A percentile compares a stretch with the other conserved stretches of the same genome.
phyloP scores from a whole-genome alignment of 2,888 invertebrate species.

The Leuctra nigra region DNA sequence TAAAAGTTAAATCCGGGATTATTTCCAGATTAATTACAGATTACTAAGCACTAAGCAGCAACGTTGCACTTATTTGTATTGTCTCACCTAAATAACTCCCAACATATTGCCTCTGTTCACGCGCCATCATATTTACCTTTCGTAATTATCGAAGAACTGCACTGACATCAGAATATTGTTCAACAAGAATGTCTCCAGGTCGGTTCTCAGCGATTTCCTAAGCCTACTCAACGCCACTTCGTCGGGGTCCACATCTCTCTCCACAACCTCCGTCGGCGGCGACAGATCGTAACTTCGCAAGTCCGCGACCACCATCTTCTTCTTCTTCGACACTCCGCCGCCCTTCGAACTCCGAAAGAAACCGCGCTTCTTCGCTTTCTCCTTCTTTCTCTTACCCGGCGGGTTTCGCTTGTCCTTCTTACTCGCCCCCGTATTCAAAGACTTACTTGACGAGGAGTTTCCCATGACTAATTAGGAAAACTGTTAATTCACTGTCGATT shows the following conservation, averaged over 20 bases:
- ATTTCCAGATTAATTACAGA: too few species aligned
- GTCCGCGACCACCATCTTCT: neutral
- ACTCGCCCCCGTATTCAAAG: neutral
- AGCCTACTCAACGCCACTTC: constrained; percentile 48
- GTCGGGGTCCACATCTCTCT: constrained; percentile 34
- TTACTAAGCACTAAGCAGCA: too few species aligned
- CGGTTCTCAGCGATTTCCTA: constrained; percentile 51
- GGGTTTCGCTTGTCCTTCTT: too few species aligned
- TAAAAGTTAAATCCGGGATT: too few species aligned
- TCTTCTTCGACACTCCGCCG: neutral
- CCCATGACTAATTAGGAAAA: too few species aligned
- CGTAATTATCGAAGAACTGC: constrained; percentile 73
- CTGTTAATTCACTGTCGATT: too few species aligned
- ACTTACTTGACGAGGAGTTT: neutral
- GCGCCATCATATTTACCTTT: constrained; percentile 60
- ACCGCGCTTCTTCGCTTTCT: neutral
- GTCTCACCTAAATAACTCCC: too few species aligned
- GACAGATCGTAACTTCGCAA: neutral
- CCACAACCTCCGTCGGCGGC: neutral
- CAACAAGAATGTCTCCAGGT: constrained; percentile 62
- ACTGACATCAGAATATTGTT: constrained; percentile 69
- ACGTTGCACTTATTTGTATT: too few species aligned
- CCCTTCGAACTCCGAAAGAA: neutral
- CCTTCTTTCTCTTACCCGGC: neutral
- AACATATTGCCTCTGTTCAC: too few species aligned